A percentile compares a stretch with the other conserved stretches of the same genome.
Evolutionary conservation across 2,113 vertebrate genomes (phyloP).

Genomic region (Paradisaea rubra): DNA sequence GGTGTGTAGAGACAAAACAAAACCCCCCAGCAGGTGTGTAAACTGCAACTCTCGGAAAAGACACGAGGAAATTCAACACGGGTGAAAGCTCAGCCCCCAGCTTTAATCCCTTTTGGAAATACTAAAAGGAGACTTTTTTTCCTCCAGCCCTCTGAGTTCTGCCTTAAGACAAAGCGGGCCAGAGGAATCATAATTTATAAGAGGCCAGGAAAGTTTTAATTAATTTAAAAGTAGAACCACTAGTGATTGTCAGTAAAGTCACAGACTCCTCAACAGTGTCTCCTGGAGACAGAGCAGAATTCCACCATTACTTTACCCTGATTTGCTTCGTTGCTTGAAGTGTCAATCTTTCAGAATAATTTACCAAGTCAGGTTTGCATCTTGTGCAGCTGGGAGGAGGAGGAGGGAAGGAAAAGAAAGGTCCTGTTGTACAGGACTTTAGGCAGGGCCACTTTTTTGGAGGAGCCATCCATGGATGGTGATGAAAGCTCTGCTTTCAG

Average conservation of each 20-base stretch:
- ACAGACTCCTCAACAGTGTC: not conserved
- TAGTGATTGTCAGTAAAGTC: slow-evolving; percentile 33
- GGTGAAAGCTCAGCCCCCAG: not conserved
- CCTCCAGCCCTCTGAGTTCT: not conserved
- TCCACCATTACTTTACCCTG: not conserved
- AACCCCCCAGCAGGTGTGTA: not conserved
- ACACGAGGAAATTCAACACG: not conserved
- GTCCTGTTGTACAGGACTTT: not conserved
- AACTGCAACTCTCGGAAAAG: not conserved
- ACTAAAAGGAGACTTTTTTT: not conserved
- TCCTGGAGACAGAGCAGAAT: not conserved
- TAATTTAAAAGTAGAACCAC: not conserved
- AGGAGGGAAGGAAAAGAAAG: not conserved
- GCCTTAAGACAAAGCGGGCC: not conserved
- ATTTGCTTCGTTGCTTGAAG: not conserved
- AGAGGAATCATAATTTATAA: not conserved
- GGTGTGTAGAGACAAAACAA: not conserved
- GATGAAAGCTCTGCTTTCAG: not conserved
- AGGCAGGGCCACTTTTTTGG: not conserved
- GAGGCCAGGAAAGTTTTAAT: not conserved
- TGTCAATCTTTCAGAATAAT: not conserved
- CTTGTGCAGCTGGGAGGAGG: not conserved
- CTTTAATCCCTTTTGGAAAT: not conserved
- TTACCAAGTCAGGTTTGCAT: not conserved
- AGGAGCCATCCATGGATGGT: not conserved